Evolutionary conservation across 2,113 vertebrate species (phyloP).

Genomic region (Hypocryptadius cinnamomeus): DNA sequence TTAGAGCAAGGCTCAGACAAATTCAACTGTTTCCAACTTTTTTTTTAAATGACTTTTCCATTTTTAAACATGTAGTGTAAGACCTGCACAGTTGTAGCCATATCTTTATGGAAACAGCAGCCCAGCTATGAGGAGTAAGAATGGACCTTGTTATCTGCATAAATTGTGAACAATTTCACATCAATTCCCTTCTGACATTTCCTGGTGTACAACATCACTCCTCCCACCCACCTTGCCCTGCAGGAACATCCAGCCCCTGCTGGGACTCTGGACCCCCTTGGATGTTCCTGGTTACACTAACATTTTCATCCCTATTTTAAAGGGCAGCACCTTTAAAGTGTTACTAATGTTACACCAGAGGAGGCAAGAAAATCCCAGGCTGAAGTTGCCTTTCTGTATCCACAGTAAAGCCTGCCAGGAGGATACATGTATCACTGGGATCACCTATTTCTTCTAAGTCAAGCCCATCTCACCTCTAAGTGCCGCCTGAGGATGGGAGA

Average conservation of each 20-base stretch:
- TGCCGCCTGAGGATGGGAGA: rapidly evolving
- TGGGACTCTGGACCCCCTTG: not conserved
- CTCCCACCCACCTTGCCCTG: not conserved
- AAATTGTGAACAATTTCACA: not conserved
- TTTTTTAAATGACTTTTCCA: not conserved
- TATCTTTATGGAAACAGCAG: not conserved
- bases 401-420: not conserved
- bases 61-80: not conserved
- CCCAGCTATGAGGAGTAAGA: not conserved
- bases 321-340: not conserved
- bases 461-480: not conserved
- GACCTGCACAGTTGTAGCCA: not conserved
- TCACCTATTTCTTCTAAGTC: not conserved
- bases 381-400: not conserved
- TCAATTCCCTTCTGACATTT: not conserved
- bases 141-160: not conserved
- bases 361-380: not conserved
- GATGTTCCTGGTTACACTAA: not conserved
- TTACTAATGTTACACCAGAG: not conserved
- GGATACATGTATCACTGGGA: rapidly evolving
- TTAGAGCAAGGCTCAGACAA: not conserved
- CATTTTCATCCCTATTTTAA: rapidly evolving
- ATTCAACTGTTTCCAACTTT: not conserved
- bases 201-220: rapidly evolving
- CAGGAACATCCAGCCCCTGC: not conserved